Base-by-base conservation (phyloP, 1,140 invertebrate species). In the Scaptodrosophila lebanonensis region DNA sequence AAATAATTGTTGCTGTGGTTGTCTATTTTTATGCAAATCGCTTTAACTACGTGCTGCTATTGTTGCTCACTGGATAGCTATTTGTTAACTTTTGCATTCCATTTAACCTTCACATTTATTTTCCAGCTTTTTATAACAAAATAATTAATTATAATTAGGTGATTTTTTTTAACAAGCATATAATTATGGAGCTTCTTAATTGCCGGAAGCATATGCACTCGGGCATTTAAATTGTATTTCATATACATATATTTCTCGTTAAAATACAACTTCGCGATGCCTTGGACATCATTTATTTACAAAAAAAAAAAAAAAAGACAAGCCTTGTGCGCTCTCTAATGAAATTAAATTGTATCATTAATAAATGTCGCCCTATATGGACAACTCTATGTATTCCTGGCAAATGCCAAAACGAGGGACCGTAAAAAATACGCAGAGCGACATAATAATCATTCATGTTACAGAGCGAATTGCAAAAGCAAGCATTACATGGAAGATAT, bases 371-470 rank as follows among this genome's bases (percentile, higher is more conserved):
- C 18, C 49, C 52, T 20, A 79, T 82, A 82, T 77, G 73, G n/a
- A 73, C 73, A 67, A 49, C 64, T 64, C 56, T 44, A 79, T 77
- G 60, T 64, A 68, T 77, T 79, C 67, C 29, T 54, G 45, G 57
- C 33, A 30, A 61, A 65, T 60, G 52, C 47, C 49, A 53, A 59
- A 72, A 76, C 72, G n/a, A n/a, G n/a, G n/a, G n/a, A n/a, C n/a
- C n/a, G n/a, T n/a, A n/a, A n/a, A n/a, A n/a, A n/a, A n/a, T n/a
- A n/a, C n/a, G n/a, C n/a, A n/a, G n/a, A n/a, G n/a, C n/a, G n/a
- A n/a, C n/a, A n/a, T n/a, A n/a, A 72, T 77, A 72, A 76, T 79
- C 72, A 79, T 79, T 73, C 67, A 79, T 59, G 58, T 56, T 72
- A 76, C 72, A 76, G 56, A 57, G 67, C 53, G 63, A 48, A 50